Conservation (phyloP, 2,113 vertebrate species). For the Dipodomys spectabilis region DNA sequence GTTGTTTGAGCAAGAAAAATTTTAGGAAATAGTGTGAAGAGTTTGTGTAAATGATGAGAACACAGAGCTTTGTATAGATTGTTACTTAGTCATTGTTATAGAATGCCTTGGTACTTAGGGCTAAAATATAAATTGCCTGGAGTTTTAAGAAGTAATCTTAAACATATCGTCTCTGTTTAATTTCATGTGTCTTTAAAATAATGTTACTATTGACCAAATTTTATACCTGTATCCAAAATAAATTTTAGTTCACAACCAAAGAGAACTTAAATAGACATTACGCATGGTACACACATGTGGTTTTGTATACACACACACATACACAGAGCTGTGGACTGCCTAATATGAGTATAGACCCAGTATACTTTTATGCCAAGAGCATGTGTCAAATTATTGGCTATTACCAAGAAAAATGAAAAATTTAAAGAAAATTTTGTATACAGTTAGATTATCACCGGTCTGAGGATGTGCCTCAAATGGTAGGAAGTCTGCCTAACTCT, state of each 20-base stretch:
- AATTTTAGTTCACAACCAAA: conserved; percentile 42
- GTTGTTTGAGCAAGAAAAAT: neutral
- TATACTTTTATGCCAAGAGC: conserved; percentile 21
- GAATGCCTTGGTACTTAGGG: neutral
- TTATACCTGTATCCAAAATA: neutral
- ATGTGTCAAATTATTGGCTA: neutral
- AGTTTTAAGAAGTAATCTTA: conserved; percentile 16
- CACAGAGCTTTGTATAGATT: neutral
- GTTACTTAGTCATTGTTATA: neutral
- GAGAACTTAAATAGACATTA: neutral
- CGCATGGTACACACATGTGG: too few species aligned
- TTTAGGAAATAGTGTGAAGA: conserved; percentile 15
- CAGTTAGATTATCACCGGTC: too few species aligned
- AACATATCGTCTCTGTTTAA: neutral
- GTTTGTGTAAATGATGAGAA: neutral
- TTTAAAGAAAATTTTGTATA: neutral
- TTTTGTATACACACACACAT: neutral
- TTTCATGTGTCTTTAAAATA: conserved; percentile 45
- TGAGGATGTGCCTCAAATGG: too few species aligned
- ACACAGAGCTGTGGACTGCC: neutral
- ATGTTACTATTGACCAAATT: neutral
- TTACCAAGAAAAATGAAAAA: conserved; percentile 19
- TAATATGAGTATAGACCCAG: neutral
- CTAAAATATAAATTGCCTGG: neutral
- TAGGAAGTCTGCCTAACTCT: too few species aligned